Percentiles rank a stretch among this genome's conserved stretches.
Evolutionary conservation across 2,797 vertebrate genomes (phyloP).

Genomic region (Salarias fasciatus): DNA sequence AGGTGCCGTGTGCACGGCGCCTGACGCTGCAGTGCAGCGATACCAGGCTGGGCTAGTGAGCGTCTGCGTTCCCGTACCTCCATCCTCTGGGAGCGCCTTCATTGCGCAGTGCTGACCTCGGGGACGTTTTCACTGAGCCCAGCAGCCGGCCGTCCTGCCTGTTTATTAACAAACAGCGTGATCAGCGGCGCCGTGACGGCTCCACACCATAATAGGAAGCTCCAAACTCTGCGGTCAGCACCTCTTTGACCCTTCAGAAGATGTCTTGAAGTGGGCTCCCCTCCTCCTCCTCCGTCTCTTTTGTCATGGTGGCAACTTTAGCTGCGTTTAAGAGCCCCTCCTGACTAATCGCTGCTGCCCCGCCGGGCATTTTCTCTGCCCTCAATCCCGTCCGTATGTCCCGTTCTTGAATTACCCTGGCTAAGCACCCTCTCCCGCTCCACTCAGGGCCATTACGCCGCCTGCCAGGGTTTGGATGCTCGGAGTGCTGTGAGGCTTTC

Average conservation of each 20-base stretch:
- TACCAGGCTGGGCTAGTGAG: conserved; percentile 40
- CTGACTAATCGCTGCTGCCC: conserved; percentile 82
- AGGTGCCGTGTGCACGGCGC: conserved; percentile 25
- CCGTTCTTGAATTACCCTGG: conserved; percentile 81
- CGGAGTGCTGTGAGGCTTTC: conserved; percentile 47
- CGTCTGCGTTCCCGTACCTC: conserved; percentile 47
- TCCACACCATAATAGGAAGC: conserved; percentile 60
- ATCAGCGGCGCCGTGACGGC: conserved; percentile 58
- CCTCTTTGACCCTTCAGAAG: conserved; percentile 53
- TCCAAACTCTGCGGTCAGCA: conserved; percentile 51
- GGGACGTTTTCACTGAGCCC: conserved; percentile 67
- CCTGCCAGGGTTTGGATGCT: conserved; percentile 55
- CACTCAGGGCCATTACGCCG: conserved; percentile 70
- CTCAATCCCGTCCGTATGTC: conserved; percentile 78
- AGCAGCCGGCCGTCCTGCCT: conserved; percentile 60
- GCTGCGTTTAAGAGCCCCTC: conserved; percentile 73
- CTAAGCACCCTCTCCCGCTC: conserved; percentile 76
- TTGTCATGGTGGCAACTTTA: conserved; percentile 69
- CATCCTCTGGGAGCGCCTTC: conserved; percentile 54
- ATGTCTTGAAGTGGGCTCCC: conserved; percentile 57
- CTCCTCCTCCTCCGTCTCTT: conserved; percentile 17
- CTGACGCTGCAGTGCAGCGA: conserved; percentile 41
- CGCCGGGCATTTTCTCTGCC: conserved; percentile 72
- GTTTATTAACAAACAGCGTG: conserved; percentile 59
- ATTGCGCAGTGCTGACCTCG: conserved; percentile 61